phyloP scores from a whole-genome alignment of 1,140 invertebrate genomes.

The Drosophila melanica region DNA sequence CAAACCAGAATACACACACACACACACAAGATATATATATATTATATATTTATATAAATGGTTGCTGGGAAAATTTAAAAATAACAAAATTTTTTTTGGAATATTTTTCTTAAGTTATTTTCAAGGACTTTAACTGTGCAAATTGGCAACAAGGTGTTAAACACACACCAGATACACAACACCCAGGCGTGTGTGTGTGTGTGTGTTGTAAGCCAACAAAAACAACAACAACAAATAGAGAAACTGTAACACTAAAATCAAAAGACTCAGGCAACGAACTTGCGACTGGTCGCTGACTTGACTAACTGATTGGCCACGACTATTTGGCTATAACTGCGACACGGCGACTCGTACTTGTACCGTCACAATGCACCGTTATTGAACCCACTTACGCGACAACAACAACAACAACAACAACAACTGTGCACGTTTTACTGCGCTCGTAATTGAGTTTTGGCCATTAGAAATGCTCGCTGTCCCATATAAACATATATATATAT shows the following conservation, averaged over 20 bases:
- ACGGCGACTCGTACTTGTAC: slow-evolving; percentile 33
- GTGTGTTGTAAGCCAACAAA: slow-evolving; percentile 65
- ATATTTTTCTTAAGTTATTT: slow-evolving; percentile 21
- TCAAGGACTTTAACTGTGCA: slow-evolving; percentile 61
- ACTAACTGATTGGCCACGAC: slow-evolving; percentile 33
- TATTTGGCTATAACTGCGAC: slow-evolving; percentile 16
- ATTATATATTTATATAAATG: slow-evolving; percentile 8
- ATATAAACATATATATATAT: slow-evolving; percentile 13
- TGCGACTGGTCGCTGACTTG: slow-evolving; percentile 45
- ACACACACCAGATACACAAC: slow-evolving; percentile 24
- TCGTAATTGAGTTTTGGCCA: slow-evolving; percentile 36
- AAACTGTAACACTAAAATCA: slow-evolving; percentile 59
- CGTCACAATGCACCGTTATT: slow-evolving; percentile 77
- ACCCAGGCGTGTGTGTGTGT: slow-evolving; percentile 14
- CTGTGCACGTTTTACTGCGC: slow-evolving; percentile 31
- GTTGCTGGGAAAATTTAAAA: slow-evolving; percentile 6
- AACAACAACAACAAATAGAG: slow-evolving; percentile 26
- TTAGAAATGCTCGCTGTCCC: slow-evolving; percentile 24
- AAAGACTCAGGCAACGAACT: slow-evolving; percentile 71
- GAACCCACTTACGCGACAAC: slow-evolving; percentile 65
- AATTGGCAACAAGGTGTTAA: slow-evolving; percentile 49
- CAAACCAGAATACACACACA: slow-evolving; percentile 39
- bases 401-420: slow-evolving; percentile 33
- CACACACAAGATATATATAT: not conserved
- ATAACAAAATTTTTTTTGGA: slow-evolving; percentile 1